A percentile compares a stretch with the other conserved stretches of the same genome.
phyloP scores from a whole-genome alignment of 2,797 vertebrate species.

The Limosa lapponica region DNA sequence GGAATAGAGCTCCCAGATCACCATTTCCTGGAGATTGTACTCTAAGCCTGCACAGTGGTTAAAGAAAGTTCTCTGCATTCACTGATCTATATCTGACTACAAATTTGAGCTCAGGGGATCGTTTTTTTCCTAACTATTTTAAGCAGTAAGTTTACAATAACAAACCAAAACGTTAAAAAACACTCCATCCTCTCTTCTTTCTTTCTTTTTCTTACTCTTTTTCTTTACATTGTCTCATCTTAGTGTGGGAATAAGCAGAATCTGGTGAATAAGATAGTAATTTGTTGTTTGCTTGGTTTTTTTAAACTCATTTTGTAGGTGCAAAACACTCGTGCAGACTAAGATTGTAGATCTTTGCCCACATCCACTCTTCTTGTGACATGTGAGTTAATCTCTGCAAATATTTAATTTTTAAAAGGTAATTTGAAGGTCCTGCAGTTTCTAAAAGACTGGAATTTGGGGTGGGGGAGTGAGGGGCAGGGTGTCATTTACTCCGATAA shows the following conservation, averaged over 20 bases:
- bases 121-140: conserved; percentile 77
- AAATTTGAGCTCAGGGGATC: conserved; percentile 68
- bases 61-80: conserved; percentile 66
- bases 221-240: background rate
- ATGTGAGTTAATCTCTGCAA: conserved; percentile 2
- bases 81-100: conserved; percentile 66
- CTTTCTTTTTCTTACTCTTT: background rate
- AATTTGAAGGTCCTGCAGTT: background rate
- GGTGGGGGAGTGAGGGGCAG: accelerated
- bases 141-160: conserved; percentile 75
- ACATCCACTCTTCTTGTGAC: background rate
- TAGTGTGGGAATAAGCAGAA: conserved; percentile 54
- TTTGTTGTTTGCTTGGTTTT: background rate
- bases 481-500: background rate
- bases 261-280: background rate
- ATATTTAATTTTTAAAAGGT: background rate
- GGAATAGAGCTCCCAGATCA: conserved; percentile 73
- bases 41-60: conserved; percentile 70
- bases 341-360: background rate
- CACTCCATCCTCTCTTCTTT: background rate
- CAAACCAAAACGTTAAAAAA: conserved; percentile 57
- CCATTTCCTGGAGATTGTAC: conserved; percentile 76
- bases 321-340: background rate
- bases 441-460: background rate
- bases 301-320: background rate